Evolutionary conservation across 2,113 vertebrate species (phyloP), one percentile per base, ranked within the genome.

Genomic region (Nibea albiflora): DNA sequence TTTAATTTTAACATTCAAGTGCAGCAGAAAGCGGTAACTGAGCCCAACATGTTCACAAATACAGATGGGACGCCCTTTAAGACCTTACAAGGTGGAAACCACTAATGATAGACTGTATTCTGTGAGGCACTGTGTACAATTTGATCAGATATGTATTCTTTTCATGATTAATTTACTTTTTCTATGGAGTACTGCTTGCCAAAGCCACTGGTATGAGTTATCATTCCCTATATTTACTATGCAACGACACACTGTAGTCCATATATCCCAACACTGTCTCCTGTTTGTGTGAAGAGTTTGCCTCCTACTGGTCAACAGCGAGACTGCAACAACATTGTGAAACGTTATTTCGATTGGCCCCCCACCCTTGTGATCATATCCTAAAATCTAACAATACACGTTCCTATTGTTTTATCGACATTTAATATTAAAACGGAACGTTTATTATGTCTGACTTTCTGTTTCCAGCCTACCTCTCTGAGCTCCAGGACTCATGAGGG

Each of bases 401-500:
- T 10, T 60, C 14, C 15, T 11, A 50, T 14, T 17, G 19, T 8
- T 11, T 31, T n/a, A 28, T 20, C 1, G 35, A 35, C 28, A 31
- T 17, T 35, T 61, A 11, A 31, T 60, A 28, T 28, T 24, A 28
- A 5, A 52, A 28, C 17, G 6, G 12, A 1, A 58, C 14, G 35
- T 35, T 26, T 17, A 56, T 14, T 12, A 15, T 44, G 49, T 53
- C n/a, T 20, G 15, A 42, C 9, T 50, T 28, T 28, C 31, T 65
- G 17, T 24, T 16, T 78, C 66, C 17, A 16, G 12, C 95, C 78
- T 87, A 99, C 98, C 98, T 97, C 96, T 96, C 86, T 96, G 97
- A 28, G 94, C 90, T 2, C 95, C 92, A 56, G 94, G 92, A 7
- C 96, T 97, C 97, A 99, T 97, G 54, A 99, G 95, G 9, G 98